These are phyloP conservation scores for Apeira syringaria DNA, from an alignment of 2,888 invertebrate genomes.

Conservation along the genomic window DNA sequence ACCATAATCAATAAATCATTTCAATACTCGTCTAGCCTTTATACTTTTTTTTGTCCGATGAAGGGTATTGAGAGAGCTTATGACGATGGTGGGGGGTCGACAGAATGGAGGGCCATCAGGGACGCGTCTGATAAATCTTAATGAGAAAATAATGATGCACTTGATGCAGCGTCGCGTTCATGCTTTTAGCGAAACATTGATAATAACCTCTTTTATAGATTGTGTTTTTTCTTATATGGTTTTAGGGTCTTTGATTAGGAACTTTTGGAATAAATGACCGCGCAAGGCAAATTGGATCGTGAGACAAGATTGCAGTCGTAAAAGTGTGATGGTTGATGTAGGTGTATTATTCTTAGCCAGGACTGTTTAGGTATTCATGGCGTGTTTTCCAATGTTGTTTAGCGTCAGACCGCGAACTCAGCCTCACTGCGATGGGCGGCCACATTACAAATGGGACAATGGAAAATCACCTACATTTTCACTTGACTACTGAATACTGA, in stretches of 20 bases:
- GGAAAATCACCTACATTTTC: constrained; percentile 47
- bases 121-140: constrained; percentile 49
- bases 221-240: constrained; percentile 54
- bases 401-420: constrained; percentile 47
- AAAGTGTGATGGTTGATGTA: no score
- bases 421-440: constrained; percentile 41
- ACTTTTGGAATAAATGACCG: no score
- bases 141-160: constrained; percentile 61
- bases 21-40: no score
- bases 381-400: constrained; percentile 53
- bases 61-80: no score
- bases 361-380: constrained; percentile 19
- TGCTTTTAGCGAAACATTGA: constrained; percentile 41
- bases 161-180: constrained; percentile 34
- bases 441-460: constrained; percentile 46
- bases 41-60: no score
- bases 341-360: no score
- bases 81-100: no score
- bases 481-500: no score
- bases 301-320: no score
- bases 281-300: no score
- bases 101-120: neutral
- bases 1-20: no score
- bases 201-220: constrained; percentile 40
- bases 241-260: constrained; percentile 39